A percentile compares a stretch with the other conserved stretches of the same genome.
Conservation (phyloP, 2,113 vertebrate species). For the Osmerus mordax region DNA sequence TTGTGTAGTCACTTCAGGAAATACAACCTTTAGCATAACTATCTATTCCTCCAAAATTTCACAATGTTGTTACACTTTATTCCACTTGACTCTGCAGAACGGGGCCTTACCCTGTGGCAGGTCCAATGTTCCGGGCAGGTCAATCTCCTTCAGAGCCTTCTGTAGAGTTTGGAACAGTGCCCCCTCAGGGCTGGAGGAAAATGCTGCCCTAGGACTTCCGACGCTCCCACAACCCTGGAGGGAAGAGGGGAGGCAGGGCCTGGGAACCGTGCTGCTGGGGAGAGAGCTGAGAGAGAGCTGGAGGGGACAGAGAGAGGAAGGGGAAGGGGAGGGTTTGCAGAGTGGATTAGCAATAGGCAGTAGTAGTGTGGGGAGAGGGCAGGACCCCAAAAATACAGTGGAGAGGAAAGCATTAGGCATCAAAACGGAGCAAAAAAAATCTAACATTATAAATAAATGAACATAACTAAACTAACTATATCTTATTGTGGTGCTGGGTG, state of each 20-base stretch:
- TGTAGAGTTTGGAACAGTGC: constrained; percentile 19
- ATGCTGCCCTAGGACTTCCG: neutral
- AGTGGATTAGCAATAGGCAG: neutral
- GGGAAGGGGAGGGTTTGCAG: neutral
- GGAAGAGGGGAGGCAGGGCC: neutral
- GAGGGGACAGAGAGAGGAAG: neutral
- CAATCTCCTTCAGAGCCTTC: constrained; percentile 26
- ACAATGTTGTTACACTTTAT: neutral
- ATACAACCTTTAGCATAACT: too few relatives aligned
- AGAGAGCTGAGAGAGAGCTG: constrained; percentile 28
- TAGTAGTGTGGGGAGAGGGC: neutral
- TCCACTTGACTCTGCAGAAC: neutral
- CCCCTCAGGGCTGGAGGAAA: neutral
- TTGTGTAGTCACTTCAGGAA: too few relatives aligned
- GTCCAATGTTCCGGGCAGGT: constrained; percentile 19
- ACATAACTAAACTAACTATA: too few relatives aligned
- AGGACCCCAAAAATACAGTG: too few relatives aligned
- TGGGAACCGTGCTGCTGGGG: neutral
- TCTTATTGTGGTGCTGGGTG: too few relatives aligned
- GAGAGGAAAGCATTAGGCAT: too few relatives aligned
- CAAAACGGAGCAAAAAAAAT: too few relatives aligned
- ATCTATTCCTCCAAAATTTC: too few relatives aligned
- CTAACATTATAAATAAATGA: too few relatives aligned
- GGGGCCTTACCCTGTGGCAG: neutral
- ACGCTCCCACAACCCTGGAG: neutral